Percentiles rank a stretch among this genome's conserved stretches.
phyloP scores from a whole-genome alignment of 2,888 invertebrate genomes.

The Apamea sordens region DNA sequence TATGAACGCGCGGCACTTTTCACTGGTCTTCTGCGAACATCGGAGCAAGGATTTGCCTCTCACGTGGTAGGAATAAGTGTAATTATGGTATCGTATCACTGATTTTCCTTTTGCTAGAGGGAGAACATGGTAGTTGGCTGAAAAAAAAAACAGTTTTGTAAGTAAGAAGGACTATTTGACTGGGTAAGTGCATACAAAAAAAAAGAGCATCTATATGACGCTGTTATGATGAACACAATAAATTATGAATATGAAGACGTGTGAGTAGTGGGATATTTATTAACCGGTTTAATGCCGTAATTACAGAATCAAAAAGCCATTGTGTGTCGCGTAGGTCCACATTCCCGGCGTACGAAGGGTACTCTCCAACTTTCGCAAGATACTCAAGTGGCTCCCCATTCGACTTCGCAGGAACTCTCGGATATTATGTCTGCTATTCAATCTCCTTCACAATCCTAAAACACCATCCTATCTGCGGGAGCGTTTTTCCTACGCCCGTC shows the following conservation, averaged over 20 bases:
- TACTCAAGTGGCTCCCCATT: too few species aligned
- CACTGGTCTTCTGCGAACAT: conserved; percentile 51
- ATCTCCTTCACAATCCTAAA: too few species aligned
- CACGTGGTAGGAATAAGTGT: conserved; percentile 49
- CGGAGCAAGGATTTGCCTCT: conserved; percentile 42
- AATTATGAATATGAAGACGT: not conserved
- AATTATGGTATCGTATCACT: conserved; percentile 47
- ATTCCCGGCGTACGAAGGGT: too few species aligned
- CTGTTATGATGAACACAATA: not conserved
- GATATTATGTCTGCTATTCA: too few species aligned
- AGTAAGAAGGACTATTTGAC: not conserved
- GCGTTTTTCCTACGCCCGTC: too few species aligned
- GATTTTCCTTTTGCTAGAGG: conserved; percentile 47
- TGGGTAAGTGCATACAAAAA: too few species aligned
- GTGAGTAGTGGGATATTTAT: not conserved
- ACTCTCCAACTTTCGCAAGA: too few species aligned
- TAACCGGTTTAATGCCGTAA: not conserved
- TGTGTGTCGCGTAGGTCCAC: too few species aligned
- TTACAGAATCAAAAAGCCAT: too few species aligned
- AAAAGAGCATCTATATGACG: not conserved
- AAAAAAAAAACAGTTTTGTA: not conserved
- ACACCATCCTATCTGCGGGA: too few species aligned
- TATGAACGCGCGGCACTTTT: conserved; percentile 61
- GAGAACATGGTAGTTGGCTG: conserved; percentile 34
- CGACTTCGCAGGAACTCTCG: too few species aligned